Conservation (phyloP, 1,140 invertebrate species). For the Bemisia tabaci region DNA sequence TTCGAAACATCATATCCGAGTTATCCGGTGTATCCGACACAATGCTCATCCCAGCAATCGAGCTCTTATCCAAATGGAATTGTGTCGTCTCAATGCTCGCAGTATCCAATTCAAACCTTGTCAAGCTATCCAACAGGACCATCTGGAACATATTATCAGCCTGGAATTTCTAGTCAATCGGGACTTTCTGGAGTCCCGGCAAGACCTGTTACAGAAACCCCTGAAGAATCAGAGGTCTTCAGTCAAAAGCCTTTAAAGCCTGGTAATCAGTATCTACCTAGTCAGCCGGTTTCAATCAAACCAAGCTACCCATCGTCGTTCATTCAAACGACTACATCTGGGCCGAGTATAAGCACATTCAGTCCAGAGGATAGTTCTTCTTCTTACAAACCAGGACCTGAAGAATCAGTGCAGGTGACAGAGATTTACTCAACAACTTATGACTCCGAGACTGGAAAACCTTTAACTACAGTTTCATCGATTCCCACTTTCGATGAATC, state of each 20-base stretch:
- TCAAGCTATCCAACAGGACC: not conserved
- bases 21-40: not conserved
- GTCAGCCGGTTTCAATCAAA: not conserved
- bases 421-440: slow-evolving; percentile 1
- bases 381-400: not conserved
- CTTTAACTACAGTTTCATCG: not conserved
- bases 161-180: not conserved
- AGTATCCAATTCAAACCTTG: not conserved
- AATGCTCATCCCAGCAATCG: not conserved
- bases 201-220: not conserved
- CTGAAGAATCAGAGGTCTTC: not conserved
- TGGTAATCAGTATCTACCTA: not conserved
- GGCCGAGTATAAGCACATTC: not conserved
- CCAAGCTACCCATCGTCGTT: not conserved
- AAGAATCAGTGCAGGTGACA: slow-evolving; percentile 5
- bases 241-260: not conserved
- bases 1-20: not conserved
- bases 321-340: not conserved
- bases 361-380: not conserved
- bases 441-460: not conserved
- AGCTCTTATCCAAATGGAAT: not conserved
- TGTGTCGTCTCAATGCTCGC: not conserved
- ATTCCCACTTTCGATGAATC: not conserved
- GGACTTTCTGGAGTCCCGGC: not conserved
- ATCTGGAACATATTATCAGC: not conserved